These are phyloP conservation scores for Lordiphosa collinella DNA, from an alignment of 1,140 invertebrate species.

Conservation along the genomic window DNA sequence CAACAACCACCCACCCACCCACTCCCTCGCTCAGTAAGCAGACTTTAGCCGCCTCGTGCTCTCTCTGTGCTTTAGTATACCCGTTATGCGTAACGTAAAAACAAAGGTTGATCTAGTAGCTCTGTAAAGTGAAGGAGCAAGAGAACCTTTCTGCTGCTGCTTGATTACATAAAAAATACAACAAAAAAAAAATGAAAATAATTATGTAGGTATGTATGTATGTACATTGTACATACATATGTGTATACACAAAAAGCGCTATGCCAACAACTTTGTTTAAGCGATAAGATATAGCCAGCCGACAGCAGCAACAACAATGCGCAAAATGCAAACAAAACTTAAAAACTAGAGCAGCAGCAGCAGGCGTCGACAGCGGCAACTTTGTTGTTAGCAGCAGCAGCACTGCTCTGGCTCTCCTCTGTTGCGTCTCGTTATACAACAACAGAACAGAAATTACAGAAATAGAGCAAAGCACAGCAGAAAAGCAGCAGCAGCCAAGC, in stretches of 20 bases:
- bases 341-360: conserved; percentile 23
- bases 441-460: conserved; percentile 15
- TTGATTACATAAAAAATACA: conserved; percentile 74
- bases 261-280: conserved; percentile 30
- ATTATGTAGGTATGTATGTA: conserved; percentile 46
- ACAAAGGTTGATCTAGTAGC: too few species aligned
- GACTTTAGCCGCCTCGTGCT: conserved; percentile 9
- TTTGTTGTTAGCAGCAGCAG: conserved; percentile 30
- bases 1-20: background rate
- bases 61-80: background rate
- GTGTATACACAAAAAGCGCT: conserved; percentile 12
- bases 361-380: conserved; percentile 30
- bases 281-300: conserved; percentile 56
- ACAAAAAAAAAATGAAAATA: too few species aligned
- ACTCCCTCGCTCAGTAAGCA: too few species aligned
- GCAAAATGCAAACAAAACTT: conserved; percentile 65
- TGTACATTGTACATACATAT: too few species aligned
- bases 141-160: background rate
- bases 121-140: too few species aligned
- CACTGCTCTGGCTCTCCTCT: background rate
- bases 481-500: conserved; percentile 9
- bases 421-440: conserved; percentile 52
- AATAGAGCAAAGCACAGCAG: conserved; percentile 16
- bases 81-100: too few species aligned
- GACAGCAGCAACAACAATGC: conserved; percentile 36